A percentile compares a stretch with the other conserved stretches of the same genome.
These are phyloP conservation scores for Actenoides lindsayi DNA, from an alignment of 2,113 vertebrate genomes.

Conservation along the genomic window DNA sequence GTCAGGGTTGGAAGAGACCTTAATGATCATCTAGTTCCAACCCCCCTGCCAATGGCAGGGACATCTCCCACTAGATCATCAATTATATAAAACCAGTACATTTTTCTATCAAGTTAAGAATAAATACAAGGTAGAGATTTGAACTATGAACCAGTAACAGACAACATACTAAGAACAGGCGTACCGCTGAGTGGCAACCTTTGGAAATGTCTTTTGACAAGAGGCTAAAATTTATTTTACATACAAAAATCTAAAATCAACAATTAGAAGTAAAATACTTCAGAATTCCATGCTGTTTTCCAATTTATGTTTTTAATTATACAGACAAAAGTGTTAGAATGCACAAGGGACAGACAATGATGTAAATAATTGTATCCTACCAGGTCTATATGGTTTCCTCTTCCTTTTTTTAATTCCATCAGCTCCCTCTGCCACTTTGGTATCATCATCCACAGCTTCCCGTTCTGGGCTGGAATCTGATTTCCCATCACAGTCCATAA, in stretches of 20 bases:
- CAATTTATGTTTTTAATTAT: not conserved
- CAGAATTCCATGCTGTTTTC: not conserved
- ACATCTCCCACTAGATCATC: no score
- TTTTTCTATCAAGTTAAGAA: not conserved
- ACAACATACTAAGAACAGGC: not conserved
- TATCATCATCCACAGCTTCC: constrained; percentile 83
- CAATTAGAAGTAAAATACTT: not conserved
- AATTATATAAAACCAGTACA: not conserved
- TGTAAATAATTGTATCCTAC: constrained; percentile 63
- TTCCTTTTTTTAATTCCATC: constrained; percentile 93
- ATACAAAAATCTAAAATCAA: not conserved
- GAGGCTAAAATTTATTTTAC: not conserved
- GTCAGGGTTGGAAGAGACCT: no score
- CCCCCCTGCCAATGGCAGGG: no score
- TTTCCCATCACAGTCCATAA: constrained; percentile 92
- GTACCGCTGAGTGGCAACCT: not conserved
- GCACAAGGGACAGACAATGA: not conserved
- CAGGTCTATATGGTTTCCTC: constrained; percentile 97
- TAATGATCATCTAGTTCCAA: no score
- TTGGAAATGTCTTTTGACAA: not conserved
- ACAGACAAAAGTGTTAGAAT: not conserved
- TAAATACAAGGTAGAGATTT: not conserved
- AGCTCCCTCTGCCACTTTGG: constrained; percentile 80
- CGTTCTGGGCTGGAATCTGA: constrained; percentile 97
- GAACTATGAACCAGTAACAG: not conserved